Conservation (phyloP, 2,113 vertebrate genomes). For the Tyrannus savana region DNA sequence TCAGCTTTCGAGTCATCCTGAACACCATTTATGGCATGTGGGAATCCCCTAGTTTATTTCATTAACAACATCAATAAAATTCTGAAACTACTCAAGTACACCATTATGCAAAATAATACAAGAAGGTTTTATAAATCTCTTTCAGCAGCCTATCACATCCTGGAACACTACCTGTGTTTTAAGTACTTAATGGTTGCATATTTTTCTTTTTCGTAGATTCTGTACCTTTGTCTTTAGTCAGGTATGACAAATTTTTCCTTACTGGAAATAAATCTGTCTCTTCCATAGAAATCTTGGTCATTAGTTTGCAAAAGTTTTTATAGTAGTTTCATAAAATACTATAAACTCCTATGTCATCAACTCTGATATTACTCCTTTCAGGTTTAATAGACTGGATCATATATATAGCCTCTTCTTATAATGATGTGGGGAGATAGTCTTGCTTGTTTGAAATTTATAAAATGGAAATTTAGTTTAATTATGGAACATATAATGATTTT, state of each 20-base stretch:
- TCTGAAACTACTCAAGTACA: neutral
- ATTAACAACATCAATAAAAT: neutral
- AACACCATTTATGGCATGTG: accelerated
- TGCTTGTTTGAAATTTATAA: neutral
- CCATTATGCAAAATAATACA: neutral
- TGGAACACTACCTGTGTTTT: neutral
- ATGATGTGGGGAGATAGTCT: neutral
- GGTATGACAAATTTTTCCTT: neutral
- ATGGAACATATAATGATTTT: neutral
- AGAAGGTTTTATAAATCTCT: neutral
- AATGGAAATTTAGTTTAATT: neutral
- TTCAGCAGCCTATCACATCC: neutral
- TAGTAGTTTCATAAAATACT: neutral
- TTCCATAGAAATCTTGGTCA: neutral
- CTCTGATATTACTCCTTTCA: neutral
- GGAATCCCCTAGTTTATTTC: neutral
- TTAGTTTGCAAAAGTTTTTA: neutral
- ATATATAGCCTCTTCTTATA: neutral
- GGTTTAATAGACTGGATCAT: neutral
- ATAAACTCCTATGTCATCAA: neutral
- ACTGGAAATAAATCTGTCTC: neutral
- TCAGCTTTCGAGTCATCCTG: neutral
- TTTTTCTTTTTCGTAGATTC: neutral
- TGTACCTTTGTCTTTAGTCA: neutral
- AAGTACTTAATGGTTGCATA: neutral